Base-by-base conservation (phyloP, 2,888 invertebrate genomes). In the Chamaedrilus cognettii region DNA sequence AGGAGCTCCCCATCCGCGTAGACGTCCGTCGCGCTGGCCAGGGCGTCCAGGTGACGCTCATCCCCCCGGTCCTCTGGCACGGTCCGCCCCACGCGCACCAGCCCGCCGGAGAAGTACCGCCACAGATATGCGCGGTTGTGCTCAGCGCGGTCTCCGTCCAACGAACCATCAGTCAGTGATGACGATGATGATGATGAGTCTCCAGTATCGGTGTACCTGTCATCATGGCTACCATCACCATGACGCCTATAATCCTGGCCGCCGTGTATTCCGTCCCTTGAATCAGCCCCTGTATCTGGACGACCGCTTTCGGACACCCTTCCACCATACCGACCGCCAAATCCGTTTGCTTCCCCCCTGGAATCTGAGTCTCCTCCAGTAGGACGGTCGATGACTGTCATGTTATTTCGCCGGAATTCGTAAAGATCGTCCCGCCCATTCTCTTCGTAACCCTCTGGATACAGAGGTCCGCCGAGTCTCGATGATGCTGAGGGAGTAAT, bases 161-260 rank as follows among this genome's bases (percentile, higher is more conserved):
- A n/a, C n/a, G n/a, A n/a, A n/a, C n/a, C n/a, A n/a, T n/a, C n/a
- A n/a, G n/a, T n/a, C n/a, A n/a, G n/a, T n/a, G n/a, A n/a, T n/a
- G n/a, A n/a, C n/a, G n/a, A n/a, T n/a, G n/a, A n/a, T n/a, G n/a
- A n/a, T n/a, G n/a, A n/a, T n/a, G n/a, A n/a, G n/a, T 31, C 11
- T 59, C n/a, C n/a, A n/a, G 59, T 59, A 23, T 59, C 31, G 26
- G 32, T 59, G 32, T 59, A 23, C 23, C 15, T 59, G 59, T 59
- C 15, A 31, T 28, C 32, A 32, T 59, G 59, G 7, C 15, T 30
- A 32, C 32, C 11, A 19, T 55, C 15, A 55, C 11, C 26, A 55
- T 55, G 11, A 26, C 11, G 55, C 15, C n/a, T 15, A 7, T n/a
- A 23, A 55, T 15, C 11, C 23, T 19, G 15, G 11, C 7, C 11